A percentile compares a stretch with the other conserved stretches of the same genome.
These are phyloP conservation scores for Eulithis testata DNA, from an alignment of 2,888 invertebrate species.

Conservation along the genomic window DNA sequence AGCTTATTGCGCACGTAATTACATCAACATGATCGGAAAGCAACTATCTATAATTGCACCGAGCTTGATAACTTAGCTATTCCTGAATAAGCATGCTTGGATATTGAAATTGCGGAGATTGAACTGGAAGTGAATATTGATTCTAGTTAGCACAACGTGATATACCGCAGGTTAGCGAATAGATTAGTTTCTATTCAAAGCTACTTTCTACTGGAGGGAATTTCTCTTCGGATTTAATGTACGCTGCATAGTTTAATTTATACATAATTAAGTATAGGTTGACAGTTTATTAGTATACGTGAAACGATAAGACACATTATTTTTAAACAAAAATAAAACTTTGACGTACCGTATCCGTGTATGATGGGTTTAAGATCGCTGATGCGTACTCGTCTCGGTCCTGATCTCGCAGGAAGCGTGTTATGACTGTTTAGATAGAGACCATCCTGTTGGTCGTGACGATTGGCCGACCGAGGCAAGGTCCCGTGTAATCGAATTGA, in stretches of 20 bases:
- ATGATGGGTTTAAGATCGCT: conserved; percentile 71
- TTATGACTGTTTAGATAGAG: conserved; percentile 59
- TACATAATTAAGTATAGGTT: conserved; percentile 16
- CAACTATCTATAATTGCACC: conserved; percentile 24
- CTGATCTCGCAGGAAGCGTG: conserved; percentile 67
- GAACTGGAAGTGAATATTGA: conserved; percentile 66
- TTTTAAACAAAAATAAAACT: conserved; percentile 13
- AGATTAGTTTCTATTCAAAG: conserved; percentile 76
- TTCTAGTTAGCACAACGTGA: conserved; percentile 61
- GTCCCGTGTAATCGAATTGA: conserved; percentile 62
- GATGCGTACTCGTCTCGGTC: conserved; percentile 74
- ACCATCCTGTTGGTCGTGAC: conserved; percentile 48
- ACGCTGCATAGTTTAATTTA: conserved; percentile 37
- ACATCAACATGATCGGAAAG: conserved; percentile 20
- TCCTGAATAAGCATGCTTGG: conserved; percentile 35
- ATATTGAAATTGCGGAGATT: conserved; percentile 47
- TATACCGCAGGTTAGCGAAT: conserved; percentile 68
- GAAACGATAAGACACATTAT: conserved; percentile 4
- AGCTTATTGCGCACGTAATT: conserved; percentile 19
- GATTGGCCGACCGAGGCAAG: conserved; percentile 59
- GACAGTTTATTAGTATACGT: conserved; percentile 17
- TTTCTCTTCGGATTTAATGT: conserved; percentile 62
- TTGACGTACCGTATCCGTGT: conserved; percentile 76
- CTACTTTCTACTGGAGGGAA: conserved; percentile 70
- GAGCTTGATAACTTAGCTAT: conserved; percentile 19